Evolutionary conservation across 2,888 invertebrate genomes (phyloP).

Genomic region (Eledona agricola): DNA sequence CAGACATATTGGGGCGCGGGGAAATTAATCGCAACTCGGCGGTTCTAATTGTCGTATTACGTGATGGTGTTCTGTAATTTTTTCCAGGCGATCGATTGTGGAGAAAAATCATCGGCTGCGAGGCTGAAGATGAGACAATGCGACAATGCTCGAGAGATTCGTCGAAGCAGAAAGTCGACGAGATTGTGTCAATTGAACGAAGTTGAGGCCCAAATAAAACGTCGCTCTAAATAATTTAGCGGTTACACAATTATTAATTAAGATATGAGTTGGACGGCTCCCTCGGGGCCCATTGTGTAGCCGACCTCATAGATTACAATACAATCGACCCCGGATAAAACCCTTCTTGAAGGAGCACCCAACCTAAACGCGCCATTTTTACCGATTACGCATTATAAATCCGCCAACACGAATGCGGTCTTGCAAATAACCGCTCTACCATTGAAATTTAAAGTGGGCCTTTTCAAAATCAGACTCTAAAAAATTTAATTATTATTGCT

Average conservation of each 20-base stretch:
- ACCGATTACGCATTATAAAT: no score
- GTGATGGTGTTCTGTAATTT: slow-evolving; percentile 41
- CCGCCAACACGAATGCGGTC: no score
- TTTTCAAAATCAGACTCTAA: no score
- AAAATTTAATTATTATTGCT: no score
- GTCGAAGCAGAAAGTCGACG: no score
- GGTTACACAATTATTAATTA: slow-evolving; percentile 29
- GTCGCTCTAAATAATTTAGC: slow-evolving; percentile 26
- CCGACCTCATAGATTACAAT: slow-evolving; percentile 19
- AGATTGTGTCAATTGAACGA: no score
- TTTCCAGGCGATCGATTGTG: slow-evolving; percentile 66
- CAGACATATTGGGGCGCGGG: slow-evolving; percentile 38
- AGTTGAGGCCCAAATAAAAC: slow-evolving; percentile 23
- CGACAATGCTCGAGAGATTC: slow-evolving; percentile 20
- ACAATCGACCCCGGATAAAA: slow-evolving; percentile 15
- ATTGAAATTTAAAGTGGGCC: no score
- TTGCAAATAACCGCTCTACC: no score
- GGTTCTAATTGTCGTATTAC: slow-evolving; percentile 43
- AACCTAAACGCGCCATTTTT: no score
- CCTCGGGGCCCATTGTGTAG: slow-evolving; percentile 17
- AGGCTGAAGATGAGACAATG: slow-evolving; percentile 28
- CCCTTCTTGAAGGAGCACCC: slow-evolving; percentile 19
- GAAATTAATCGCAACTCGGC: slow-evolving; percentile 42
- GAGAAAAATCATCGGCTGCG: no score
- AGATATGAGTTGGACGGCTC: slow-evolving; percentile 21